phyloP scores from a whole-genome alignment of 2,888 invertebrate species.

The Calliopum simillimum region DNA sequence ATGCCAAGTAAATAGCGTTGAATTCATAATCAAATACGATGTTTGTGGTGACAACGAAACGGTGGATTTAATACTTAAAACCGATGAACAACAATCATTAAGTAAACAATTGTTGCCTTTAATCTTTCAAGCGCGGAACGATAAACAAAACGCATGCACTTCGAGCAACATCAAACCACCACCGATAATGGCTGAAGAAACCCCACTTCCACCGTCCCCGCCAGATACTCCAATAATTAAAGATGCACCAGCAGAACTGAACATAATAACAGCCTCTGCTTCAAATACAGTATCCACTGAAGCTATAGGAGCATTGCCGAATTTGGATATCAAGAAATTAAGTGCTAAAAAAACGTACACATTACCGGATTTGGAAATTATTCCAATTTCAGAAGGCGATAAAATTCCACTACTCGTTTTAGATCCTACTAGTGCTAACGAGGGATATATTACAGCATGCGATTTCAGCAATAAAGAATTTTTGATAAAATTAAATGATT shows the following conservation, averaged over 20 bases:
- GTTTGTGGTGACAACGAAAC: constrained; percentile 31
- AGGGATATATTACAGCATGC: constrained; percentile 49
- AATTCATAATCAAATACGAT: constrained; percentile 45
- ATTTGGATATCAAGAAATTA: constrained; percentile 1
- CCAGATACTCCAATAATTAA: constrained; percentile 31
- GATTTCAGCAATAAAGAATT: constrained; percentile 42
- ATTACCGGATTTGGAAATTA: constrained; percentile 46
- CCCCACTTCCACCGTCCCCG: constrained; percentile 34
- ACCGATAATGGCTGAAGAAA: constrained; percentile 4
- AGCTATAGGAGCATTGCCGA: background rate
- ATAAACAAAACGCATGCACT: background rate
- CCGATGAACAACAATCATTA: constrained; percentile 45
- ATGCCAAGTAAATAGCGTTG: constrained; percentile 41
- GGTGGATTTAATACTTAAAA: constrained; percentile 46
- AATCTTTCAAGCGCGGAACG: constrained; percentile 43
- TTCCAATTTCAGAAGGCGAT: constrained; percentile 47
- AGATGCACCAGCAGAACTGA: background rate
- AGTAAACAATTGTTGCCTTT: constrained; percentile 50
- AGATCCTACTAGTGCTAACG: constrained; percentile 46
- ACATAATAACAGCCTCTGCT: no score
- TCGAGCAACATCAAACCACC: background rate
- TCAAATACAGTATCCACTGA: background rate
- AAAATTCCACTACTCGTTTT: constrained; percentile 45
- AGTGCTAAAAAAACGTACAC: constrained; percentile 35
- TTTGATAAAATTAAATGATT: constrained; percentile 43